Base-by-base conservation (phyloP, 2,888 invertebrate genomes). In the Folsomia candida region DNA sequence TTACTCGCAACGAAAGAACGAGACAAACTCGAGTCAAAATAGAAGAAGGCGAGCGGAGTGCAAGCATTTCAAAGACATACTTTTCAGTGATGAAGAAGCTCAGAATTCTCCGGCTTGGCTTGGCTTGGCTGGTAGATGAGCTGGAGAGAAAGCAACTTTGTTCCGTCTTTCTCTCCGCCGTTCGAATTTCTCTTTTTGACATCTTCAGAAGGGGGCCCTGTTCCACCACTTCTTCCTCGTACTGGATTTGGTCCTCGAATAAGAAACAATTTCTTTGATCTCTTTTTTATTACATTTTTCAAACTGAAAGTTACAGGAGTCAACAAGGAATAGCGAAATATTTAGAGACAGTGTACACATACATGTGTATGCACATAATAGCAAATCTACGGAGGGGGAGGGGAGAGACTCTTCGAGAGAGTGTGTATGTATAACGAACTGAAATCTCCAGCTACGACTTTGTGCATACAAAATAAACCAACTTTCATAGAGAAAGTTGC, bases 191-290 rank as follows among this genome's bases (percentile, higher is more conserved):
- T 22, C 6, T n/a, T 54, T 54, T n/a, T 54, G 54, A 54, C 54
- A 54, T 54, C 22, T 22, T 22, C 54, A 54, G 54, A 37, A 37
- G 14, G 37, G 37, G 37, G 37, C 37, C 14, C 14, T 37, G 37
- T 37, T 37, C 37, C 37, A 37, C 37, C 14, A 14, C 37, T 37
- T 37, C 37, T 37, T 9, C 37, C 6, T 37, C 4, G 14, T 37
- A 37, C 37, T 37, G 37, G 54, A 54, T 54, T 54, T 54, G 54
- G 54, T 14, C n/a, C 6, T 9, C 4, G 37, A 37, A 54, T 54
- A 54, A 61, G 61, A 61, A 61, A 61, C 61, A 61, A 61, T 61
- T 28, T 28, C 61, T 61, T 61, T 61, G 61, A 61, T 61, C 61
- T 61, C 28, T 61, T 61, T 61, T 61, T 61, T 61, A 61, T 61